Evolutionary conservation across 2,888 invertebrate species (phyloP), one percentile per base, ranked within the genome.

Genomic region (Mimas tiliae): DNA sequence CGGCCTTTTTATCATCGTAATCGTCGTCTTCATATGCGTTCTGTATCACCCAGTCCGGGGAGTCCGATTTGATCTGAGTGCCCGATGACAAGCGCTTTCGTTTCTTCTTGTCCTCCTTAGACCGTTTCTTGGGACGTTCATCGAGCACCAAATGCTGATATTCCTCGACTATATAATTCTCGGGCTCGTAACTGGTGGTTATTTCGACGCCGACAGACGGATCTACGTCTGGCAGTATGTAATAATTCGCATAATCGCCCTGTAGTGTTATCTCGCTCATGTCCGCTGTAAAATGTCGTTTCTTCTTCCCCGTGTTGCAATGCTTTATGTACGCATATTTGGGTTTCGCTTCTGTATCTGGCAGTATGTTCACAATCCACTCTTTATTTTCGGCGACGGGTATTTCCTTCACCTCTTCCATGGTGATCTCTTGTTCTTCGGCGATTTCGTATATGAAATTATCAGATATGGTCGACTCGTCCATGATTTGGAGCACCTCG

Each of bases 391-490:
- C 86, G 0, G 80, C 67, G 0, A 80, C 76, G 0, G 90, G 87
- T 12, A 91, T 91, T 63, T 91, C 92, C 62, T 89, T 90, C 0
- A 89, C 91, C 47, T 92, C 93, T 12, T 93, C 93, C 92, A 92
- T 91, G 0, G 86, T 78, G 4, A 93, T 93, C 69, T 93, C 93
- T 65, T 93, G 93, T 65, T 93, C 93, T 33, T 93, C 91, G 0
- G 92, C 93, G n/a, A 93, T 93, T 69, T 93, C 93, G 66, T 91
- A 93, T 0, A 93, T 91, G 74, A 93, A 93, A 72, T 91, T 91
- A 65, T 92, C 91, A 0, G 89, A 76, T 4, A 91, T 88, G 1
- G 80, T 79, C 0, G 74, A 74, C 6, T 90, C 91, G 0, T 91
- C 92, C 82, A 89, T 86, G 0, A 91, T 85, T 50, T 87, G 84